Conservation (phyloP, 2,113 vertebrate genomes). For the Hemicordylus capensis region DNA sequence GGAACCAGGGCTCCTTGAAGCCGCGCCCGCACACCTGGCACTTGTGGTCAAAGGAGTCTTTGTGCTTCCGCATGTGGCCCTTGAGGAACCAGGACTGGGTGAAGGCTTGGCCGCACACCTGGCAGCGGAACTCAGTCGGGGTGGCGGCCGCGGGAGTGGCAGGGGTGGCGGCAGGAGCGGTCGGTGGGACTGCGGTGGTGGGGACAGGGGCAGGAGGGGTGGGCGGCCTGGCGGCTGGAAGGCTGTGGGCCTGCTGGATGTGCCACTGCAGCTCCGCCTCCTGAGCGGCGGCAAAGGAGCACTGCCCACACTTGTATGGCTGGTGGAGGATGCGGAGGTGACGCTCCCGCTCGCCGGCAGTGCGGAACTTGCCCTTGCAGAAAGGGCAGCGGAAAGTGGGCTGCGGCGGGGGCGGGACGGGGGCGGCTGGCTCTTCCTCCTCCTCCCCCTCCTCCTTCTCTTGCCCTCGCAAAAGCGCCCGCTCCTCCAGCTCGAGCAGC, state of each 20-base stretch:
- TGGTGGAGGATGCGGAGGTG: constrained; percentile 91
- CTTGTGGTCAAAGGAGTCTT: constrained; percentile 92
- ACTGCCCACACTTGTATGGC: constrained; percentile 90
- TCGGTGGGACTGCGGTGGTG: neutral
- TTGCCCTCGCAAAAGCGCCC: constrained; percentile 60
- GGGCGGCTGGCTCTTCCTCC: neutral
- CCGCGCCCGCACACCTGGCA: constrained; percentile 92
- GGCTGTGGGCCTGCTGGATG: constrained; percentile 75
- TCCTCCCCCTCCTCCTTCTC: constrained; percentile 19
- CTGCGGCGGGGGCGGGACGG: constrained; percentile 39
- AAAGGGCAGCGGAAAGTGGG: constrained; percentile 86
- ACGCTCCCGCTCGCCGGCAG: constrained; percentile 86
- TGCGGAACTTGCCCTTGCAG: constrained; percentile 94
- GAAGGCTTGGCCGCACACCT: constrained; percentile 90
- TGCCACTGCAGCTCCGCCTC: constrained; percentile 85
- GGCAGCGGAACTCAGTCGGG: constrained; percentile 83
- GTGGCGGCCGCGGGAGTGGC: constrained; percentile 61
- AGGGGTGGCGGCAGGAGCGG: constrained; percentile 34
- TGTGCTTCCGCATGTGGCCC: constrained; percentile 95
- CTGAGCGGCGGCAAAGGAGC: constrained; percentile 88
- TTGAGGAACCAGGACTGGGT: constrained; percentile 95
- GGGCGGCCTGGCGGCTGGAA: constrained; percentile 17
- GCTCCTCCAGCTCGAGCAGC: constrained; percentile 71
- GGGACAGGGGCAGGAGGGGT: constrained; percentile 35
- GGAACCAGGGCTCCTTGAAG: constrained; percentile 95